Evolutionary conservation across 2,888 invertebrate genomes (phyloP).

Genomic region (Dimorphilus gyrociliatus): DNA sequence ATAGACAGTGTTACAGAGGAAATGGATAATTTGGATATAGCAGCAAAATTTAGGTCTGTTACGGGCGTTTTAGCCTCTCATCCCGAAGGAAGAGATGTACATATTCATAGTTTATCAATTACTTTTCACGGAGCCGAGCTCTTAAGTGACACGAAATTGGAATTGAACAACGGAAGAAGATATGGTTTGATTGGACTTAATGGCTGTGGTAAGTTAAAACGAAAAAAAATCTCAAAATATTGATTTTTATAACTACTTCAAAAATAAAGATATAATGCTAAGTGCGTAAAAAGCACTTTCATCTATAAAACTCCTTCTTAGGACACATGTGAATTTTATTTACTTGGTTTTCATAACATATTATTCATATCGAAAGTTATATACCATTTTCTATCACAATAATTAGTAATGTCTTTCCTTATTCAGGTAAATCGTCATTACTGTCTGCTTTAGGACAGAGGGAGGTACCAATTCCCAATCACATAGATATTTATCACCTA

Average conservation of each 20-base stretch:
- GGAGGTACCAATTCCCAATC: slow-evolving; percentile 83
- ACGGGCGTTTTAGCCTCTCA: slow-evolving; percentile 90
- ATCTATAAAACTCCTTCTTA: background rate
- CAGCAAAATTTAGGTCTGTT: slow-evolving; percentile 50
- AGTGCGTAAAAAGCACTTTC: background rate
- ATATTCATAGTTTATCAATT: slow-evolving; percentile 86
- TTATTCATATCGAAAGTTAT: no score
- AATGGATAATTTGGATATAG: slow-evolving; percentile 62
- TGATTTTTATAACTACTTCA: background rate
- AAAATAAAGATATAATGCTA: background rate
- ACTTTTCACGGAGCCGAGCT: slow-evolving; percentile 95
- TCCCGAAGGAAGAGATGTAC: slow-evolving; percentile 83
- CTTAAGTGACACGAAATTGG: slow-evolving; percentile 81
- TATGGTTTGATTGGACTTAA: slow-evolving; percentile 95
- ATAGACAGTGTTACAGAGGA: slow-evolving; percentile 54
- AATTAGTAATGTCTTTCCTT: background rate
- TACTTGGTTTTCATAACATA: background rate
- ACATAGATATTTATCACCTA: slow-evolving; percentile 92
- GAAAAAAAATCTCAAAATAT: background rate
- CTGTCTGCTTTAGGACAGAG: slow-evolving; percentile 76
- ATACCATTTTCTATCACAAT: background rate
- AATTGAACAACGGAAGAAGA: slow-evolving; percentile 87
- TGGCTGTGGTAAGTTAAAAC: slow-evolving; percentile 59
- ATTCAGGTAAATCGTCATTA: slow-evolving; percentile 72
- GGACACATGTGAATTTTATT: background rate